A percentile compares a stretch with the other conserved stretches of the same genome.
Evolutionary conservation across 2,113 vertebrate genomes (phyloP).

Genomic region (Mixornis gularis): DNA sequence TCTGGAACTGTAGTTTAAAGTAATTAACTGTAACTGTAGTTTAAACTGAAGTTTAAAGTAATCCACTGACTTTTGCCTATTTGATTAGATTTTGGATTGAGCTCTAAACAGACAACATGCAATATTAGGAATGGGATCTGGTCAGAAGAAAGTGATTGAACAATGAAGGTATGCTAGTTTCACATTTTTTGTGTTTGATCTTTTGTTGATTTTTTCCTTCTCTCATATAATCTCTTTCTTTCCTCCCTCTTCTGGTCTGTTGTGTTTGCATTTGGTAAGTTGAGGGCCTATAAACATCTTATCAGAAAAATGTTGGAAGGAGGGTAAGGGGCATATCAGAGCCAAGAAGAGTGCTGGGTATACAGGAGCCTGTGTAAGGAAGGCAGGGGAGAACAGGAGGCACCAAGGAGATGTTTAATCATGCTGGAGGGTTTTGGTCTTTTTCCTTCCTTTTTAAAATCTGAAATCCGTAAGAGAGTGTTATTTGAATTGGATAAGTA

Average conservation of each 20-base stretch:
- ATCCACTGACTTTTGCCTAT: not conserved
- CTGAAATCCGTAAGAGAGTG: not conserved
- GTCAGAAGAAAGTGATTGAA: not conserved
- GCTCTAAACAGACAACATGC: not conserved
- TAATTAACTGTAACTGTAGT: too few relatives aligned
- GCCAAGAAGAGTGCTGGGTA: not conserved
- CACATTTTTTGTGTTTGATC: constrained; percentile 22
- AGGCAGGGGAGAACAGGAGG: not conserved
- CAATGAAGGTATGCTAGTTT: not conserved
- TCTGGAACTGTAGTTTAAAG: not conserved
- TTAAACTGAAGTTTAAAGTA: not conserved
- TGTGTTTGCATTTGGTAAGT: constrained; percentile 26
- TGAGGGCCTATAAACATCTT: constrained; percentile 30
- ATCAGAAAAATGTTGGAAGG: constrained; percentile 39
- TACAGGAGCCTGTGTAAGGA: not conserved
- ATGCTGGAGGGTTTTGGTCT: not conserved
- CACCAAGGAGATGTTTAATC: not conserved
- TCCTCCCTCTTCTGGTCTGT: constrained; percentile 24
- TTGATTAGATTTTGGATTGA: not conserved
- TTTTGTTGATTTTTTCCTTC: constrained; percentile 27
- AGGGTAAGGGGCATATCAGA: not conserved
- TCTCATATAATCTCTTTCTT: not conserved
- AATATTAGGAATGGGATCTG: not conserved
- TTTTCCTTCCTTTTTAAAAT: not conserved
- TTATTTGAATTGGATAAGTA: not conserved